Evolutionary conservation across 2,113 vertebrate genomes (phyloP), one percentile per base, ranked within the genome.

Genomic region (Ceyx melanurus): DNA sequence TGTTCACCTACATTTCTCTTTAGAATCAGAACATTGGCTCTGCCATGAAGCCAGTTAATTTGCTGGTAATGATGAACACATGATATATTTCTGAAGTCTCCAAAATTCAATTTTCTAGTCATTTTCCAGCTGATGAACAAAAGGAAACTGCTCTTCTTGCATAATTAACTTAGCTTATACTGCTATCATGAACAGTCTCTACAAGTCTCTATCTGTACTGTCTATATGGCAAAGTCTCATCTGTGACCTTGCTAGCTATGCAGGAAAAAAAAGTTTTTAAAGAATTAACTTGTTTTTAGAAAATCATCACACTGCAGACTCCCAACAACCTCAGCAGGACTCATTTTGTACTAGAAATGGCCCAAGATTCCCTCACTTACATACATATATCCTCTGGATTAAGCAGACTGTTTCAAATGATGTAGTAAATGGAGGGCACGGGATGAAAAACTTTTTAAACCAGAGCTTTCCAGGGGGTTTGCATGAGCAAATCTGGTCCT

Each of bases 51-150:
- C 17, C 74, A 58, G 66, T 73, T 89, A 88, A 94, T 93, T 93
- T 90, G 23, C 23, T 88, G 29, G 73, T 71, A 91, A 75, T 42
- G 73, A 90, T 75, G 71, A 93, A 89, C 58, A 78, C 17, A 71
- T 85, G 84, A 93, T 72, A 6, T 31, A 84, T 85, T 73, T 86
- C 61, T 82, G 33, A 91, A 84, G 33, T 56, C 71, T 72, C 60
- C 29, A 95, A 82, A 77, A 62, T 86, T 78, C 80, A 92, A 93
- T 81, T 95, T 72, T 91, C 77, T 79, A 79, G 57, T 91, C 3
- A 72, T 94, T 56, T 95, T 89, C 61, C 62, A 89, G 86, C 40
- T 94, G 70, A 89, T 45, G 77, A 95, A 93, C 66, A 89, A 89
- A 71, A 90, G 82, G 80, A 88, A 74, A 37, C 56, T 65, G 45